Evolutionary conservation across 1,140 invertebrate species (phyloP).

Genomic region (Eupeodes corollae): DNA sequence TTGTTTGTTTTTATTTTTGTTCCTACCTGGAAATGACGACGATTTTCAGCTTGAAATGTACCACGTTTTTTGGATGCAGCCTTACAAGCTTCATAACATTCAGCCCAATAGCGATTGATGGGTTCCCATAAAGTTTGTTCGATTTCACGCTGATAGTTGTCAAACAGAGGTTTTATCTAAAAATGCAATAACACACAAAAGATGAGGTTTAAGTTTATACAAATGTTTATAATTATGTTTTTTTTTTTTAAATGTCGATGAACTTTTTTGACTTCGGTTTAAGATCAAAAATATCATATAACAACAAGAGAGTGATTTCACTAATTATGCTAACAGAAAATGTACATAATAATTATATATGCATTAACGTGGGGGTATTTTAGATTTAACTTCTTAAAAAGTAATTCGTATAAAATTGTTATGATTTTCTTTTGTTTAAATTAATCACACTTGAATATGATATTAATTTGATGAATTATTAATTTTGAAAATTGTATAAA

Average conservation of each 20-base stretch:
- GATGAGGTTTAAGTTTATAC: neutral
- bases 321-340: no score
- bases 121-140: slow-evolving; percentile 40
- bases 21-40: slow-evolving; percentile 47
- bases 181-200: slow-evolving; percentile 12
- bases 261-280: neutral
- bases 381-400: no score
- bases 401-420: no score
- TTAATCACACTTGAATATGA: no score
- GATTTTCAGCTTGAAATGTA: slow-evolving; percentile 45
- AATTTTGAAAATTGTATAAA: no score
- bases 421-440: no score
- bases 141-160: slow-evolving; percentile 38
- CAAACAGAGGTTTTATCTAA: slow-evolving; percentile 39
- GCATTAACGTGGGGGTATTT: no score
- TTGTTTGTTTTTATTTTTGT: neutral
- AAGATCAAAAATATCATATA: no score
- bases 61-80: slow-evolving; percentile 45
- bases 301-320: no score
- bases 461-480: no score
- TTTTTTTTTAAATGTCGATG: neutral
- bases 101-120: slow-evolving; percentile 48
- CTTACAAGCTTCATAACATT: slow-evolving; percentile 48
- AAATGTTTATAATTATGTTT: neutral
- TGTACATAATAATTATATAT: no score